Percentiles rank a stretch among this genome's conserved stretches.
These are phyloP conservation scores for Crypturellus tataupa DNA, from an alignment of 2,797 vertebrate genomes.

Conservation along the genomic window DNA sequence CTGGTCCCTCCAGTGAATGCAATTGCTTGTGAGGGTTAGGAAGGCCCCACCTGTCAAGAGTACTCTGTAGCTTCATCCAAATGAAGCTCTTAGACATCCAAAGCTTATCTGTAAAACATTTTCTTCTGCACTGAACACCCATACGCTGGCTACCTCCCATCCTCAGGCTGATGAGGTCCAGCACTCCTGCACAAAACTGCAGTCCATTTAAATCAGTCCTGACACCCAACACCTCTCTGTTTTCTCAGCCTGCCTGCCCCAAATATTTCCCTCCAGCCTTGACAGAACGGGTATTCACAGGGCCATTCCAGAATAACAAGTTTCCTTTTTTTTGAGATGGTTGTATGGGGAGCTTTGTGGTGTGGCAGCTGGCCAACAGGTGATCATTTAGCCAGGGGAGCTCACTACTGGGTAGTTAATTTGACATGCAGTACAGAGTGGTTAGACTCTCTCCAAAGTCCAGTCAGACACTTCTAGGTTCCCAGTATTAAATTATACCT, in stretches of 20 bases:
- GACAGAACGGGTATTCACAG: conserved; percentile 77
- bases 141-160: background rate
- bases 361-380: conserved; percentile 78
- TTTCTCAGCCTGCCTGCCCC: conserved; percentile 74
- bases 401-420: conserved; percentile 67
- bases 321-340: conserved; percentile 78
- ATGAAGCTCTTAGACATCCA: background rate
- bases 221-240: conserved; percentile 80
- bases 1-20: background rate
- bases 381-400: conserved; percentile 67
- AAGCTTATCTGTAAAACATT: background rate
- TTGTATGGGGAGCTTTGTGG: conserved; percentile 75
- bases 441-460: conserved; percentile 63
- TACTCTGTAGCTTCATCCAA: background rate
- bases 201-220: conserved; percentile 78
- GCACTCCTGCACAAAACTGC: background rate
- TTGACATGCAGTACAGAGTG: conserved; percentile 71
- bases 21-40: background rate
- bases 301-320: conserved; percentile 76
- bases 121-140: background rate
- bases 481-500: conserved; percentile 76
- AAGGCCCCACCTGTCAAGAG: background rate
- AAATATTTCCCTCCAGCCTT: conserved; percentile 77
- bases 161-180: conserved; percentile 28
- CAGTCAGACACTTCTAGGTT: conserved; percentile 40